Base-by-base conservation (phyloP, 2,888 invertebrate species). In the Lottia scabra region DNA sequence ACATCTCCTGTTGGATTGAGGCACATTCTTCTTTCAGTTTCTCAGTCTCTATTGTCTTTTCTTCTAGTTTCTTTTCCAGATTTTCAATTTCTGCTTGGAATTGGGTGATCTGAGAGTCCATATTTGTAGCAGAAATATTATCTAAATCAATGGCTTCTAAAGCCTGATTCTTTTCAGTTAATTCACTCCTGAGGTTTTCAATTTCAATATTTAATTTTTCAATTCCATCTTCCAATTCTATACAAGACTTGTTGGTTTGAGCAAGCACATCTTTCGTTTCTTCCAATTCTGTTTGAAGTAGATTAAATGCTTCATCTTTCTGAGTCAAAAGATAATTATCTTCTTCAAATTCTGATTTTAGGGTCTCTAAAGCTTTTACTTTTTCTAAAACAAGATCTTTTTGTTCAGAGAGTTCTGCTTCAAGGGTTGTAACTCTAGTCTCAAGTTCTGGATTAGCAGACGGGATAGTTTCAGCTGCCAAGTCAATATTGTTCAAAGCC, bases 371-470 rank as follows among this genome's bases (percentile, higher is more conserved):
- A 15, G 16, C 19, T 44, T 26, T 19, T 27, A 63, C 6, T 38
- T 48, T 46, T 2, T 46, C n/a, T 13, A 23, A 23, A 56, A 56
- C 23, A 23, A 23, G 56, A n/a, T 56, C 23, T 12, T 56, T 19
- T 10, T 30, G 23, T 66, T 65, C n/a, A 56, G 23, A 27, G 19
- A 67, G 56, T 48, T 67, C 67, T 63, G 63, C n/a, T 23, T 71
- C 27, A 27, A 45, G 23, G 16, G 27, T 19, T 48, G 63, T 38
- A 0, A 27, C 16, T 56, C 23, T 56, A 19, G 19, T 56, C 23
- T 56, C 19, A 56, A 23, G 12, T 56, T 56, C 56, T 19, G 56
- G 12, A 23, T 19, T 23, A 23, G 19, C 19, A 19, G 56, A 56
- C 23, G 56, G 19, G 23, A 56, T 23, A 12, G 19, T 23, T 23